Evolutionary conservation across 2,888 invertebrate genomes (phyloP).

Genomic region (Folsomia manolachei): DNA sequence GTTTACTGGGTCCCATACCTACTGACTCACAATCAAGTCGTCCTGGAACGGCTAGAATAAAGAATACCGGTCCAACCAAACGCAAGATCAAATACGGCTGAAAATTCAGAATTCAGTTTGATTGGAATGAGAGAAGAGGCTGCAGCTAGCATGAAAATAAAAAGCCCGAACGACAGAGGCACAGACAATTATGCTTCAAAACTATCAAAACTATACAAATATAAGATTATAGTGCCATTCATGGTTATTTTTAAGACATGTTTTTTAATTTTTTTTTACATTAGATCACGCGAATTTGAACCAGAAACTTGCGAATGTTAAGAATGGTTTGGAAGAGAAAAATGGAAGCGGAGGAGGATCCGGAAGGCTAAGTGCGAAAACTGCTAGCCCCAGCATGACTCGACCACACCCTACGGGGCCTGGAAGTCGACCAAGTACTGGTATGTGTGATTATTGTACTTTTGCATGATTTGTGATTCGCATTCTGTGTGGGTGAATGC

Average conservation of each 20-base stretch:
- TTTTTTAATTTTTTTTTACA: too few relatives aligned
- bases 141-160: background rate
- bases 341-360: too few relatives aligned
- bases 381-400: background rate
- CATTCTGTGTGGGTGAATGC: too few relatives aligned
- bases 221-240: too few relatives aligned
- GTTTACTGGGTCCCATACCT: conserved; percentile 21
- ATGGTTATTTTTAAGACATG: too few relatives aligned
- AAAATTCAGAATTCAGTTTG: background rate
- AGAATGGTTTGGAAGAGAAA: background rate
- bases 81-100: background rate
- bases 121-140: background rate
- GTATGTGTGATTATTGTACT: too few relatives aligned
- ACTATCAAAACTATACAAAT: too few relatives aligned
- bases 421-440: background rate
- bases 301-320: too few relatives aligned
- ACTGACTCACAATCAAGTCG: background rate
- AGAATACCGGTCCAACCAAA: background rate
- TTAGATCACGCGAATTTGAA: too few relatives aligned
- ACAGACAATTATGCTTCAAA: too few relatives aligned
- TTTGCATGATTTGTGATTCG: too few relatives aligned
- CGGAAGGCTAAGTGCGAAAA: background rate
- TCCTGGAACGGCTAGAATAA: background rate
- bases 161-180: too few relatives aligned
- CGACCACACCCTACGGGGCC: background rate